These are phyloP conservation scores for Andrena trimmerana DNA, from an alignment of 2,888 invertebrate species.

Conservation along the genomic window DNA sequence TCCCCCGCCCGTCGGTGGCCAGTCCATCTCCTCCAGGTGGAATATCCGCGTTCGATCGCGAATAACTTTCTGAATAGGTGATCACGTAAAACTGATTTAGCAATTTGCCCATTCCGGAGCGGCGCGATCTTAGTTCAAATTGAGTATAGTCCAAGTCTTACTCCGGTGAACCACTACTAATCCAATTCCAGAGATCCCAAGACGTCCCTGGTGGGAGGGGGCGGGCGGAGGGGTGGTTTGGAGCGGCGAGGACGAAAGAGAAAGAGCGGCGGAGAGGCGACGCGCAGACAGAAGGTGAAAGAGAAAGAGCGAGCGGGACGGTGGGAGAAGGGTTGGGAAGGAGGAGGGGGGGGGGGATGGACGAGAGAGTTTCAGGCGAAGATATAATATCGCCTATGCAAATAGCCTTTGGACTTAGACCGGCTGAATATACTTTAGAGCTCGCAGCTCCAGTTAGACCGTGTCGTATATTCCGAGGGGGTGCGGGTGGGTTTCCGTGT, in stretches of 20 bases:
- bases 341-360: slow-evolving; percentile 36
- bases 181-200: slow-evolving; percentile 84
- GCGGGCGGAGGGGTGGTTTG: slow-evolving; percentile 25
- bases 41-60: slow-evolving; percentile 77
- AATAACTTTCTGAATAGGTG: slow-evolving; percentile 85
- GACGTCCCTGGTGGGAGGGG: slow-evolving; percentile 72
- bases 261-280: slow-evolving; percentile 66
- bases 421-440: slow-evolving; percentile 83
- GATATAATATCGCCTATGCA: slow-evolving; percentile 85
- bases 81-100: slow-evolving; percentile 85
- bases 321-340: slow-evolving; percentile 53
- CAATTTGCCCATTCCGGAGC: slow-evolving; percentile 83
- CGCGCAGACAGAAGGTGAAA: slow-evolving; percentile 63
- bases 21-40: slow-evolving; percentile 57
- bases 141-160: slow-evolving; percentile 85
- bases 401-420: slow-evolving; percentile 85
- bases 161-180: slow-evolving; percentile 84
- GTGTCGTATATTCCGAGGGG: slow-evolving; percentile 63
- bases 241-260: slow-evolving; percentile 58
- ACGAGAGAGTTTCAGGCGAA: slow-evolving; percentile 71
- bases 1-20: slow-evolving; percentile 60
- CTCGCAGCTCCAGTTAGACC: slow-evolving; percentile 71
- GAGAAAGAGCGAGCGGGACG: slow-evolving; percentile 61
- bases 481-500: slow-evolving; percentile 37
- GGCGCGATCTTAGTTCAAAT: slow-evolving; percentile 84